Conservation (phyloP, 2,797 vertebrate genomes). For the Sardinella longiceps region DNA sequence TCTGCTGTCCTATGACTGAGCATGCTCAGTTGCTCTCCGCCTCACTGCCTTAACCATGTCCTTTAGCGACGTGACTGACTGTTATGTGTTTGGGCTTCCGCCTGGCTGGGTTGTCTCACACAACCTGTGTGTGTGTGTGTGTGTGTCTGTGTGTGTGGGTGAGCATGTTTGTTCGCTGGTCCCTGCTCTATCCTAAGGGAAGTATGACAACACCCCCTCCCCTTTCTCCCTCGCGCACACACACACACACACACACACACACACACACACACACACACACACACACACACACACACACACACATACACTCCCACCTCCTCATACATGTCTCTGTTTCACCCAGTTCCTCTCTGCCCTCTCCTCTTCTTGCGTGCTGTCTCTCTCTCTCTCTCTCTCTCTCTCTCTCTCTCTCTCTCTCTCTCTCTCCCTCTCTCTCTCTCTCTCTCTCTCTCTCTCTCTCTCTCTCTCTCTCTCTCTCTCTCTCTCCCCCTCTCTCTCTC, state of each 20-base stretch:
- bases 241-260: background rate
- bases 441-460: background rate
- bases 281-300: background rate
- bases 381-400: background rate
- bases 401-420: background rate
- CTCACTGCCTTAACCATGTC: background rate
- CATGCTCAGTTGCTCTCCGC: background rate
- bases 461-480: background rate
- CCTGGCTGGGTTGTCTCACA: background rate
- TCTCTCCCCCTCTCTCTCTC: background rate
- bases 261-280: background rate
- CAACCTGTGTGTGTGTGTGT: background rate
- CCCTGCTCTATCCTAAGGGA: background rate
- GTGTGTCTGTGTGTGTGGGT: background rate
- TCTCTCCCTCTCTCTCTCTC: background rate
- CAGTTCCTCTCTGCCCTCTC: too few species aligned
- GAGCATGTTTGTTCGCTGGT: background rate
- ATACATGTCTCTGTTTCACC: background rate
- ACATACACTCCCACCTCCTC: background rate
- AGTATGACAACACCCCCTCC: background rate
- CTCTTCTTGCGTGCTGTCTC: too few species aligned
- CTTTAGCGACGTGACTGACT: background rate
- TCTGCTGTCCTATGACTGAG: background rate
- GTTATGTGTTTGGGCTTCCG: background rate
- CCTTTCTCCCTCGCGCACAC: background rate